Evolutionary conservation across 1,140 invertebrate species (phyloP).

Genomic region (Drosophila azteca): DNA sequence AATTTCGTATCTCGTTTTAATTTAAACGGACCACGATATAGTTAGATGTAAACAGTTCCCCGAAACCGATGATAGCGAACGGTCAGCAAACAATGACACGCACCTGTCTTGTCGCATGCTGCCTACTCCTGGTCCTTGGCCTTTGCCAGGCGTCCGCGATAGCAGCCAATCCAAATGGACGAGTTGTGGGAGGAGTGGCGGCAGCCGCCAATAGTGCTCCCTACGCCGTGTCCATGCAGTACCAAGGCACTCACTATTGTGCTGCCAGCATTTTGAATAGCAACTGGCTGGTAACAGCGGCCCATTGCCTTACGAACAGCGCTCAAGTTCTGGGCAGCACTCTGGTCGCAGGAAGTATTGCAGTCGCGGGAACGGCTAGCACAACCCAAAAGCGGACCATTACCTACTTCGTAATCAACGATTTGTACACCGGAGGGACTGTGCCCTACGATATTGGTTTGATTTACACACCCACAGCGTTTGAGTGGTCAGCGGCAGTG

Average conservation of each 20-base stretch:
- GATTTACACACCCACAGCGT: conserved; percentile 84
- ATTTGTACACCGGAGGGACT: conserved; percentile 77
- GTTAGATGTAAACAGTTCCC: conserved; percentile 66
- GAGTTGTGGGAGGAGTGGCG: conserved; percentile 74
- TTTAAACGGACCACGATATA: conserved; percentile 60
- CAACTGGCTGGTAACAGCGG: conserved; percentile 85
- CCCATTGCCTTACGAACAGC: conserved; percentile 73
- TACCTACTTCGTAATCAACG: conserved; percentile 62
- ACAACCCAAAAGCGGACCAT: conserved; percentile 72
- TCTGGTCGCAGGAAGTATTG: conserved; percentile 68
- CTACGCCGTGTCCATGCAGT: conserved; percentile 81
- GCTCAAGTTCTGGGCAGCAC: conserved; percentile 63
- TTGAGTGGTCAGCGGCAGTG: conserved; percentile 84
- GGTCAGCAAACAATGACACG: conserved; percentile 38
- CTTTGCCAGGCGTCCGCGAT: conserved; percentile 42
- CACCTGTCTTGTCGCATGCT: conserved; percentile 6
- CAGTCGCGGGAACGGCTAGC: conserved; percentile 60
- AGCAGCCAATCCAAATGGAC: conserved; percentile 47
- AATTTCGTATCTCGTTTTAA: conserved; percentile 61
- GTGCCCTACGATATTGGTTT: conserved; percentile 85
- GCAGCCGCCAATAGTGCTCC: conserved; percentile 72
- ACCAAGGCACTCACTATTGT: conserved; percentile 84
- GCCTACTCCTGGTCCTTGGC: conserved; percentile 24
- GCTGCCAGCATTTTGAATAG: conserved; percentile 85
- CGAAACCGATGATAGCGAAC: conserved; percentile 54